Conservation (phyloP, 2,888 invertebrate species). For the Axea sp. region DNA sequence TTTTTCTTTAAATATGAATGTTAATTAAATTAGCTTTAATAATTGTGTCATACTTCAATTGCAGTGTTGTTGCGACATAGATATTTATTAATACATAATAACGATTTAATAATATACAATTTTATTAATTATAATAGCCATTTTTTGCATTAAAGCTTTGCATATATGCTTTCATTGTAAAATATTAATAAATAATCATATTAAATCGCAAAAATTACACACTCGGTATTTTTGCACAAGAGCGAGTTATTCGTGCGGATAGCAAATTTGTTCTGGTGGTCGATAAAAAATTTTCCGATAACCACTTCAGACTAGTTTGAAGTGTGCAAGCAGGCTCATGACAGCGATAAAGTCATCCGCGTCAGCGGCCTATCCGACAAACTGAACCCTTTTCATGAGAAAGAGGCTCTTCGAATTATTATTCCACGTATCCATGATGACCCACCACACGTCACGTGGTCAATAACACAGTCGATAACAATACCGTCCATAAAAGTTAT, state of each 20-base stretch:
- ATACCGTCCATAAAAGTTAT: conserved; percentile 53
- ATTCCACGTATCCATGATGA: conserved; percentile 27
- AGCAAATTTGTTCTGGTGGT: conserved; percentile 44
- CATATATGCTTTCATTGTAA: too few species aligned
- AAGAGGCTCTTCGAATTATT: conserved; percentile 51
- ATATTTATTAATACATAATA: too few species aligned
- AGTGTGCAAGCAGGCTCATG: conserved; percentile 44
- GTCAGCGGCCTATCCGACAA: conserved; percentile 56
- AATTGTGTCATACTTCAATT: too few species aligned
- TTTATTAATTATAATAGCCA: too few species aligned
- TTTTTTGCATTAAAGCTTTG: too few species aligned
- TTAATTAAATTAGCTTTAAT: too few species aligned
- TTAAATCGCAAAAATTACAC: conserved; percentile 17
- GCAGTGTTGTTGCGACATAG: too few species aligned
- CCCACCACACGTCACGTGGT: conserved; percentile 41
- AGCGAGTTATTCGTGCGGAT: conserved; percentile 22
- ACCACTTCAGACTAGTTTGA: conserved; percentile 60
- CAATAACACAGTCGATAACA: conserved; percentile 51
- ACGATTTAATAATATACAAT: too few species aligned
- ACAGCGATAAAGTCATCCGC: conserved; percentile 58
- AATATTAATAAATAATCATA: neutral
- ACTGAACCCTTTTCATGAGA: conserved; percentile 40
- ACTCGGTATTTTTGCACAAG: conserved; percentile 18
- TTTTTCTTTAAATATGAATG: too few species aligned
- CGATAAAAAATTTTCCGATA: conserved; percentile 55